Evolutionary conservation across 2,888 invertebrate genomes (phyloP).

Genomic region (Drosophila trichaetosa): DNA sequence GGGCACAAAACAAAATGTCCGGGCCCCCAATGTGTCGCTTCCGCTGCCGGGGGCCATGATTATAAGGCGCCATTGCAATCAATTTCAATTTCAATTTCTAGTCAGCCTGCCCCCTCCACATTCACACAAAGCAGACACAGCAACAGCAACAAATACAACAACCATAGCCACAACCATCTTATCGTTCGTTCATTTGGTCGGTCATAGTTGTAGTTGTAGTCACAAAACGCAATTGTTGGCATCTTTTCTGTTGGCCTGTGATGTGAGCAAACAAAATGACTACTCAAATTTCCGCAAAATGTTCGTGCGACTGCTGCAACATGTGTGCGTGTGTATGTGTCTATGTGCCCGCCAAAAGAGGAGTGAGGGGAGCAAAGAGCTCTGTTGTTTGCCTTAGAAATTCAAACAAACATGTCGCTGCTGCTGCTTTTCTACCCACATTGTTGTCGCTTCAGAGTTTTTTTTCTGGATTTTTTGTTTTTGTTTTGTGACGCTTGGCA

Average conservation of each 20-base stretch:
- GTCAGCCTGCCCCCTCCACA: constrained; percentile 16
- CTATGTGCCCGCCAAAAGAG: constrained; percentile 5
- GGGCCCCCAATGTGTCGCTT: constrained; percentile 62
- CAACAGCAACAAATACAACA: constrained; percentile 1
- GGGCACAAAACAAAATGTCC: constrained; percentile 84
- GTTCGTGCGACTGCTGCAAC: constrained; percentile 68
- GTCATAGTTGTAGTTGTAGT: constrained; percentile 48
- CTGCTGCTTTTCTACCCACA: constrained; percentile 24
- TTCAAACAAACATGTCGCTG: constrained; percentile 71
- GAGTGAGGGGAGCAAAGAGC: constrained; percentile 5
- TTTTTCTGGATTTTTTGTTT: constrained; percentile 17
- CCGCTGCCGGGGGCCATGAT: constrained; percentile 72
- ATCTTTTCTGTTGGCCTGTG: constrained; percentile 81
- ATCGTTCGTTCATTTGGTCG: constrained; percentile 46
- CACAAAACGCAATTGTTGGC: constrained; percentile 50
- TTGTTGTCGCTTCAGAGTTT: constrained; percentile 15
- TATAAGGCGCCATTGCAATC: constrained; percentile 60
- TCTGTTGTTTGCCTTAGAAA: constrained; percentile 71
- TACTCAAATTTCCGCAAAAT: constrained; percentile 80
- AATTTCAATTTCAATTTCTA: constrained; percentile 57
- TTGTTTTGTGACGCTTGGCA: constrained; percentile 48
- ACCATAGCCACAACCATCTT: constrained; percentile 42
- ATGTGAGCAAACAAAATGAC: constrained; percentile 84
- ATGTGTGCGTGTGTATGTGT: constrained; percentile 37
- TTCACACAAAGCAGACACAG: constrained; percentile 1